phyloP scores from a whole-genome alignment of 2,113 vertebrate species.

The Dasypus novemcinctus region DNA sequence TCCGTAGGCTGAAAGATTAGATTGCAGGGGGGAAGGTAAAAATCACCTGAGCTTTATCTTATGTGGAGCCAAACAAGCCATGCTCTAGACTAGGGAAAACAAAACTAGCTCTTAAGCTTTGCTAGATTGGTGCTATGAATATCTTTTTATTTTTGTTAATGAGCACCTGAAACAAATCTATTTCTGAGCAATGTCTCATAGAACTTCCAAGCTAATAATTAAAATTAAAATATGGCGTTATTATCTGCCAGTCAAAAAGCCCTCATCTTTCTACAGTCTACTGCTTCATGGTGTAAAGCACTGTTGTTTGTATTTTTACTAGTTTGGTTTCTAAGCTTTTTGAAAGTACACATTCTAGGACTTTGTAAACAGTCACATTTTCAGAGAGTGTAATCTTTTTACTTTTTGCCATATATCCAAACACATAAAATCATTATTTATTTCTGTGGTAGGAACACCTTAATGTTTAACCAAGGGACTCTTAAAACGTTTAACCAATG shows the following conservation, averaged over 20 bases:
- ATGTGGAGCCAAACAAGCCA: conserved; percentile 27
- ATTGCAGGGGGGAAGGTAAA: not conserved
- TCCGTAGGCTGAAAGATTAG: conserved; percentile 47
- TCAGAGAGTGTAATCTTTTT: conserved; percentile 46
- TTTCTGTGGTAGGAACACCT: conserved; percentile 71
- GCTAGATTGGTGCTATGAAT: not conserved
- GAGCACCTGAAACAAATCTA: not conserved
- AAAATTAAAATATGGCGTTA: not conserved
- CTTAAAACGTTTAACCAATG: conserved; percentile 61
- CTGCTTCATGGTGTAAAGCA: conserved; percentile 42
- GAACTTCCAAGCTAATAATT: conserved; percentile 20
- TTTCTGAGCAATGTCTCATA: not conserved
- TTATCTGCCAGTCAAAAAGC: conserved; percentile 10
- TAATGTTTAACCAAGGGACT: conserved; percentile 73
- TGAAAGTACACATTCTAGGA: conserved; percentile 36
- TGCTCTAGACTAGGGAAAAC: conserved; percentile 46
- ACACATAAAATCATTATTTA: conserved; percentile 77
- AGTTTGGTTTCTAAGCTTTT: conserved; percentile 65
- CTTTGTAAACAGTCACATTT: conserved; percentile 59
- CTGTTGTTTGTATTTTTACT: conserved; percentile 9
- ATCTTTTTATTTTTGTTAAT: not conserved
- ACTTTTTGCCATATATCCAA: conserved; percentile 67
- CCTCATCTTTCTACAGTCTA: not conserved
- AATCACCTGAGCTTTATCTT: conserved; percentile 41
- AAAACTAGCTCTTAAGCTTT: conserved; percentile 31